A percentile compares a stretch with the other conserved stretches of the same genome.
Conservation (phyloP, 2,113 vertebrate species). For the Hyla sarda region DNA sequence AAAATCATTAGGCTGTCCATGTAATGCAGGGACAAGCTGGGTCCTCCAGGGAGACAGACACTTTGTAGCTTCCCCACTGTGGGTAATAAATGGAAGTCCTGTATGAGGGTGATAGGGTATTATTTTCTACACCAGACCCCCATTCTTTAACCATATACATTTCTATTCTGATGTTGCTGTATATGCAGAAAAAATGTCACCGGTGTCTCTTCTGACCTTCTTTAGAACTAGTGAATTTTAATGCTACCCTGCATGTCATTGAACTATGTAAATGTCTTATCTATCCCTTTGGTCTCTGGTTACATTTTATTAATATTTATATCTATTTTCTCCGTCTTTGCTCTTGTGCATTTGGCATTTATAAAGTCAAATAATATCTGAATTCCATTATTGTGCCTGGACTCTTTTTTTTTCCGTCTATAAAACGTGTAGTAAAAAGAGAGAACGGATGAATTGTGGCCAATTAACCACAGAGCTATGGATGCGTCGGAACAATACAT, state of each 20-base stretch:
- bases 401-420: background rate
- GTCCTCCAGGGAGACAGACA: background rate
- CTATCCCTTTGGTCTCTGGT: background rate
- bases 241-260: background rate
- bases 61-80: background rate
- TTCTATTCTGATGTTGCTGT: background rate
- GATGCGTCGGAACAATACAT: background rate
- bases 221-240: slow-evolving; percentile 3
- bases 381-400: background rate
- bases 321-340: background rate
- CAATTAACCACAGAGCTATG: slow-evolving; percentile 16
- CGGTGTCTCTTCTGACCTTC: background rate
- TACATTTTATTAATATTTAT: slow-evolving; percentile 38
- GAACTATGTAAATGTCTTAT: slow-evolving; percentile 30
- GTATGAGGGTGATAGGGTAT: background rate
- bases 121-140: background rate
- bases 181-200: slow-evolving; percentile 4
- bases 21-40: background rate
- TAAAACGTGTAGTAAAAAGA: background rate
- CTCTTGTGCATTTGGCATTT: slow-evolving; percentile 12
- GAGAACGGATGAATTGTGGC: background rate
- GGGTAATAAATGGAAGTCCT: background rate
- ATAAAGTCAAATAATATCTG: slow-evolving; percentile 22
- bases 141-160: background rate
- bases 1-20: background rate